Evolutionary conservation across 2,113 vertebrate species (phyloP).

Genomic region (Oryzias woworae): DNA sequence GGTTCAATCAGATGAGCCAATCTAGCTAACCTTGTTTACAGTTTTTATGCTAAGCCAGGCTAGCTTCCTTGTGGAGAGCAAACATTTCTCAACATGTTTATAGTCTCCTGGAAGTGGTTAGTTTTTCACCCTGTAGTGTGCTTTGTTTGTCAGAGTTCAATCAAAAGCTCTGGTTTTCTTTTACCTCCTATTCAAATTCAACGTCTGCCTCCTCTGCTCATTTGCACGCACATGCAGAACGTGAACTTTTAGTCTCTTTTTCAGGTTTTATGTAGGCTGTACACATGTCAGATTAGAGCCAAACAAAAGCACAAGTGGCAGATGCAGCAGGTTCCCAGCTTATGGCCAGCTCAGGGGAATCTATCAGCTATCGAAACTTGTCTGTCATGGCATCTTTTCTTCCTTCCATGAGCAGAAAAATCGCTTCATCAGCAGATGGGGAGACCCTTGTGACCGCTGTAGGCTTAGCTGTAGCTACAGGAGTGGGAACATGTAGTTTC

Average conservation of each 20-base stretch:
- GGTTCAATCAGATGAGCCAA: not conserved
- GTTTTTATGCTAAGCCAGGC: not conserved
- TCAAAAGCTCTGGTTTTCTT: not conserved
- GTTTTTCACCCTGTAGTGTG: conserved; percentile 3
- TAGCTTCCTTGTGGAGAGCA: not conserved
- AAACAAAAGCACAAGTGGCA: conserved; percentile 29
- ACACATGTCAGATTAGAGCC: conserved; percentile 10
- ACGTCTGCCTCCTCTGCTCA: not conserved
- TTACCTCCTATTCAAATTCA: conserved; percentile 1
- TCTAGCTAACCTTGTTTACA: not conserved
- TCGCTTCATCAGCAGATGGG: conserved; percentile 50
- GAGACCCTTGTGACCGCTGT: conserved; percentile 41
- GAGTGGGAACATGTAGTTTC: conserved; percentile 2
- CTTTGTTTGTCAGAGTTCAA: not conserved
- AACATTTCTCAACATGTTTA: not conserved
- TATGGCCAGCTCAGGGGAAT: conserved; percentile 21
- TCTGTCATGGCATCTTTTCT: conserved; percentile 33
- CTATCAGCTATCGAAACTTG: conserved; percentile 43
- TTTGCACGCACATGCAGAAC: not conserved
- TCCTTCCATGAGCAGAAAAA: conserved; percentile 38
- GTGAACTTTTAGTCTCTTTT: not conserved
- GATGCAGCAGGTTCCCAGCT: conserved; percentile 30
- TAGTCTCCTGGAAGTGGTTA: not conserved
- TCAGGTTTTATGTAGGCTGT: not conserved
- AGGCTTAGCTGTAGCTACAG: conserved; percentile 29